Evolutionary conservation across 2,888 invertebrate species (phyloP).

Genomic region (Melolontha melolontha): DNA sequence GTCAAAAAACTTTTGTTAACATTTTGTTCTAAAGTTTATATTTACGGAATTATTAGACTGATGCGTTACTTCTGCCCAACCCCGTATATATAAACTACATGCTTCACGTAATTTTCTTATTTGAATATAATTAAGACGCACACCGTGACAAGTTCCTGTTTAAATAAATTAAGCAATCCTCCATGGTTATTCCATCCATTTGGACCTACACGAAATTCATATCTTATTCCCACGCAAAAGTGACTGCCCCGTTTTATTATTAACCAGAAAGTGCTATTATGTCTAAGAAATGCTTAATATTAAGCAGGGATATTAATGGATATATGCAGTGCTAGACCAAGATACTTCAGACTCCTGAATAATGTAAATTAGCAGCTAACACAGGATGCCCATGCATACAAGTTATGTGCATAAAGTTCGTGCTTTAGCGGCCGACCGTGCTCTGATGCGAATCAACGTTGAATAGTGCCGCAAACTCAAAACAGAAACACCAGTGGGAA

Average conservation of each 20-base stretch:
- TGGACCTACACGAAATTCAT: neutral
- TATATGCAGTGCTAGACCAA: slow-evolving; percentile 9
- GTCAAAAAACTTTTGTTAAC: too few relatives aligned
- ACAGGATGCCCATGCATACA: slow-evolving; percentile 11
- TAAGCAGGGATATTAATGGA: slow-evolving; percentile 28
- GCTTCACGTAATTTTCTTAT: too few relatives aligned
- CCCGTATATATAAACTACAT: too few relatives aligned
- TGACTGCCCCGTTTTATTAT: slow-evolving; percentile 10
- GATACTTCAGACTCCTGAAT: slow-evolving; percentile 20
- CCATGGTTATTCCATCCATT: neutral
- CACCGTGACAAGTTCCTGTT: neutral
- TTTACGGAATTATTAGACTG: too few relatives aligned
- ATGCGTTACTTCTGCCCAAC: too few relatives aligned
- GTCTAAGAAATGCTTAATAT: slow-evolving; percentile 38
- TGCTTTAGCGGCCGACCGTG: slow-evolving; percentile 31
- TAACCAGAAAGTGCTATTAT: slow-evolving; percentile 3
- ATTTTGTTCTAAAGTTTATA: too few relatives aligned
- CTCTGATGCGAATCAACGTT: slow-evolving; percentile 19
- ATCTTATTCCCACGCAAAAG: slow-evolving; percentile 11
- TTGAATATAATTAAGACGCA: too few relatives aligned
- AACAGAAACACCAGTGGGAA: slow-evolving; percentile 3
- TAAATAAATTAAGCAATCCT: neutral
- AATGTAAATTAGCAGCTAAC: slow-evolving; percentile 30
- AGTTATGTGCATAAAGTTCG: slow-evolving; percentile 30
- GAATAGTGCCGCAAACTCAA: neutral